These are phyloP conservation scores for Bombylius discolor DNA, from an alignment of 2,888 invertebrate species.

Conservation along the genomic window DNA sequence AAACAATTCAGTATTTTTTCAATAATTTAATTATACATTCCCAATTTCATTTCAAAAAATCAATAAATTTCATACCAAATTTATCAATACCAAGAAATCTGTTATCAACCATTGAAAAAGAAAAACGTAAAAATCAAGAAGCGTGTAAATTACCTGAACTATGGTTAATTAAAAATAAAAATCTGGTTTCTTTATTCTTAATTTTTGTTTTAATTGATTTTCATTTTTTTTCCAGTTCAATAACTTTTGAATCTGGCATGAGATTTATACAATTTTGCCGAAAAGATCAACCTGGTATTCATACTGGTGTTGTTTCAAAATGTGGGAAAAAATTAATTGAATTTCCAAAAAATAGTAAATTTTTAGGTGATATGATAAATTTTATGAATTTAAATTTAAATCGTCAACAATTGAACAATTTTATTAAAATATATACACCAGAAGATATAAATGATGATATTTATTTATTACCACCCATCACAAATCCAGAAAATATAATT, in stretches of 20 bases:
- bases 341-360: not conserved
- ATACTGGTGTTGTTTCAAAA: conserved; percentile 53
- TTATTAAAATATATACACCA: not conserved
- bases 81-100: no score
- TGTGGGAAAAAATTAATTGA: conserved; percentile 55
- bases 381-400: not conserved
- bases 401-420: not conserved
- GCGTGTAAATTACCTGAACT: no score
- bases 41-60: no score
- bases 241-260: not conserved
- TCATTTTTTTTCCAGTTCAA: not conserved
- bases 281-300: conserved; percentile 15
- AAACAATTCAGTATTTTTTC: no score
- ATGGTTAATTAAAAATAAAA: no score
- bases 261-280: not conserved
- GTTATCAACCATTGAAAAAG: no score
- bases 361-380: not conserved
- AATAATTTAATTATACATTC: no score
- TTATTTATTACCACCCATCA: conserved; percentile 51
- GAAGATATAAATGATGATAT: conserved; percentile 16
- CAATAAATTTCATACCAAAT: no score
- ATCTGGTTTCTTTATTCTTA: no score
- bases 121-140: no score
- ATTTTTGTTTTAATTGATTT: no score
- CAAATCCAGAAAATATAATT: conserved; percentile 67